Base-by-base conservation (phyloP, 2,888 invertebrate genomes). In the Spicauda simplicius region DNA sequence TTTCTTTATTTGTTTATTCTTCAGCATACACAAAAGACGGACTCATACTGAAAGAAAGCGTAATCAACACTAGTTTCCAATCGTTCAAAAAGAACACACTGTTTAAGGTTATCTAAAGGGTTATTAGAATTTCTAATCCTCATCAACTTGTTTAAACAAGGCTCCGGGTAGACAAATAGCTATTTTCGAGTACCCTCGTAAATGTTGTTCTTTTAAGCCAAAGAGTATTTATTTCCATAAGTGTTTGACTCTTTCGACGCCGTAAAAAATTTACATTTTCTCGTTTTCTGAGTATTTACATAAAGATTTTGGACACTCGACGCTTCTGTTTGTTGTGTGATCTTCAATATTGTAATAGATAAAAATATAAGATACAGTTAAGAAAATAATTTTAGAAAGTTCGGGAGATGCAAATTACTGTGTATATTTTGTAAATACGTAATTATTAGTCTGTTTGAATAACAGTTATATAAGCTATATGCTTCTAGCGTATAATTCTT, bases 271-370 rank as follows among this genome's bases (percentile, higher is more conserved):
- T 80, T 81, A 83, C 83, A 80, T 83, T 83, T 79, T 77, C 75
- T 73, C 72, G 64, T 71, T 75, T 77, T 79, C 76, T 72, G 72
- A 78, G 77, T 90, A 84, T 89, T 87, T 81, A 86, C 85, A 80
- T 68, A 79, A 79, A 80, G 85, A 83, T 84, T 87, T 77, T 76
- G 69, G 74, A 72, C 64, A 66, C 61, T 72, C 72, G 64, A 68
- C 69, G 67, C 67, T 14, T 57, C 59, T 64, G 59, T 68, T 64
- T 63, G 52, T 68, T 63, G 58, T 58, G 11, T 20, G 61, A 61
- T 67, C 66, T 61, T 56, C 37, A 48, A 37, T 19, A n/a, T 33
- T 25, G 5, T 25, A 5, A 25, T 25, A 1, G 33, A 33, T 33
- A 33, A 33, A 33, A 33, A 33, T 6, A 33, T 33, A 33, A 59